Conservation (phyloP, 2,888 invertebrate species). For the Gastrophysa polygoni region DNA sequence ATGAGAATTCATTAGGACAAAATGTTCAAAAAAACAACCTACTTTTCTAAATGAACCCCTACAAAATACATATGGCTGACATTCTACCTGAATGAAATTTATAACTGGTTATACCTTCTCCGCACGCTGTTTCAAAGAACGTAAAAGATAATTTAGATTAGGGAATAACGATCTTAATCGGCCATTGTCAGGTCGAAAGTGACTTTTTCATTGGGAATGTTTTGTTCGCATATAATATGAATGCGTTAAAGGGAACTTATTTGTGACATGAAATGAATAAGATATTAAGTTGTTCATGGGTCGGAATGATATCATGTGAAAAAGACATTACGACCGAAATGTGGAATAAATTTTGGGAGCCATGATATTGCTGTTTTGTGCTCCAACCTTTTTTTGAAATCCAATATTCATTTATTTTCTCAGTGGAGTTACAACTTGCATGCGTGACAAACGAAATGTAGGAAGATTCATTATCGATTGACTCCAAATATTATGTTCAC, state of each 20-base stretch:
- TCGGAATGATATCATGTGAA: conserved; percentile 40
- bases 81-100: conserved; percentile 44
- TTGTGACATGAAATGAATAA: conserved; percentile 33
- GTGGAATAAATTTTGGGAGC: conserved; percentile 21
- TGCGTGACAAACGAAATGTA: too few species aligned
- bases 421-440: too few species aligned
- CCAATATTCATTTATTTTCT: too few species aligned
- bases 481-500: too few species aligned
- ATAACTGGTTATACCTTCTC: conserved; percentile 28
- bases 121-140: conserved; percentile 48
- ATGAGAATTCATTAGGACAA: too few species aligned
- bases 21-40: conserved; percentile 28
- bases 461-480: too few species aligned
- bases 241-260: conserved; percentile 33
- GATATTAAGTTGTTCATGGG: conserved; percentile 42
- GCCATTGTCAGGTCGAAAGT: conserved; percentile 45
- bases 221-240: conserved; percentile 42
- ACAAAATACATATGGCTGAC: conserved; percentile 29
- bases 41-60: conserved; percentile 22
- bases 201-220: conserved; percentile 46
- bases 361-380: conserved; percentile 28
- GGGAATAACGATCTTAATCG: conserved; percentile 52
- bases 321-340: conserved; percentile 30
- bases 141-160: conserved; percentile 57
- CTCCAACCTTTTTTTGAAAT: conserved; percentile 14